phyloP scores from a whole-genome alignment of 2,113 vertebrate genomes.

The Leiothrix lutea region DNA sequence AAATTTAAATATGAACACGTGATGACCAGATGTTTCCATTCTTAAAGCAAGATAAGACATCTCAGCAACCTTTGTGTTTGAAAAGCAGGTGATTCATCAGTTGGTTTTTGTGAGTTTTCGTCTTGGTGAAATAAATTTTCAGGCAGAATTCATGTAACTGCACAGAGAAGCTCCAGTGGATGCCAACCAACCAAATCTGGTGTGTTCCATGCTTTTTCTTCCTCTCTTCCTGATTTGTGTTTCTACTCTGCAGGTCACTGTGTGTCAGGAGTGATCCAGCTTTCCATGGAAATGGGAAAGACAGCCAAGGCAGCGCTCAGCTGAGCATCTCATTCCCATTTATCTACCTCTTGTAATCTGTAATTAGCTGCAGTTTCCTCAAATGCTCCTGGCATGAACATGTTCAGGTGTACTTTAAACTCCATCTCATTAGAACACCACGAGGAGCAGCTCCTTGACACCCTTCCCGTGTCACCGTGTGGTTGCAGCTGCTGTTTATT shows the following conservation, averaged over 20 bases:
- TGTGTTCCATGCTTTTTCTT: rapidly evolving
- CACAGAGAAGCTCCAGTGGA: background rate
- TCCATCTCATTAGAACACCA: background rate
- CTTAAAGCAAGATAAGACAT: background rate
- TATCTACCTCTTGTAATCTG: background rate
- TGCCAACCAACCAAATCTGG: background rate
- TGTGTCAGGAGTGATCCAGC: background rate
- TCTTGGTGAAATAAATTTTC: background rate
- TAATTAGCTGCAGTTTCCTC: background rate
- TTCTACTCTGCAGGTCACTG: background rate
- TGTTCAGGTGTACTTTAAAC: background rate
- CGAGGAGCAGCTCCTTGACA: background rate
- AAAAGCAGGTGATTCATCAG: background rate
- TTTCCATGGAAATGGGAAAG: background rate
- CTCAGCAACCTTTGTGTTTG: background rate
- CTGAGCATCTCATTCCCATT: background rate
- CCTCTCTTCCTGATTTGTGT: background rate
- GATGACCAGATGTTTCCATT: slow-evolving; percentile 16
- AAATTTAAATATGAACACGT: background rate
- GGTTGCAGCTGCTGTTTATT: background rate
- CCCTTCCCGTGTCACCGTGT: background rate
- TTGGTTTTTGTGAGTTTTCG: background rate
- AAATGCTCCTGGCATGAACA: background rate
- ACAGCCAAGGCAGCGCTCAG: background rate
- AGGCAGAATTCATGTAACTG: background rate